phyloP scores from a whole-genome alignment of 2,113 vertebrate species.

The Stictonetta naevosa region DNA sequence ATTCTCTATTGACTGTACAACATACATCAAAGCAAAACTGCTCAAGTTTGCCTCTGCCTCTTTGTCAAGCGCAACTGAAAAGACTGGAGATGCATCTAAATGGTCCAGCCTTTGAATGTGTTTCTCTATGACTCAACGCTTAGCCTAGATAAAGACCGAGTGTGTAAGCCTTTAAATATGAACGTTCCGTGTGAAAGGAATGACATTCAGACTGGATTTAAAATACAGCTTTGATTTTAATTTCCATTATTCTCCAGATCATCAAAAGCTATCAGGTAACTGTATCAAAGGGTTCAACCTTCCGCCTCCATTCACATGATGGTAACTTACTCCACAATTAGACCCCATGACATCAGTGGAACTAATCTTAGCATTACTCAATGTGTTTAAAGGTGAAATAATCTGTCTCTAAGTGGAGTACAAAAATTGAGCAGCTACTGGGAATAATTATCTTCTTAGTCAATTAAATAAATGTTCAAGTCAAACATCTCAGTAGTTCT shows the following conservation, averaged over 20 bases:
- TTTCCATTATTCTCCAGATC: not conserved
- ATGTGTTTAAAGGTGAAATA: slow-evolving; percentile 5
- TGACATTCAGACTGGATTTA: not conserved
- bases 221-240: not conserved
- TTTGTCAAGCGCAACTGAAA: not conserved
- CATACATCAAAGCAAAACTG: not conserved
- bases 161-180: not conserved
- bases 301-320: not conserved
- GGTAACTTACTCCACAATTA: not conserved
- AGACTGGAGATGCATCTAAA: not conserved
- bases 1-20: not conserved
- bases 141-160: not conserved
- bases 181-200: not conserved
- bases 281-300: slow-evolving; percentile 13
- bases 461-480: not conserved
- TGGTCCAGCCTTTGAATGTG: not conserved
- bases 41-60: not conserved
- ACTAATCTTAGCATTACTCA: slow-evolving; percentile 23
- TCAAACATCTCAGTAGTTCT: not conserved
- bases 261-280: not conserved
- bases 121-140: not conserved
- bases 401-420: not conserved
- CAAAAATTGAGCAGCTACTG: not conserved
- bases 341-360: not conserved
- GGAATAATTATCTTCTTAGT: not conserved